Percentiles rank a stretch among this genome's conserved stretches.
Conservation (phyloP, 2,797 vertebrate genomes). For the Melanotaenia pygmaea region DNA sequence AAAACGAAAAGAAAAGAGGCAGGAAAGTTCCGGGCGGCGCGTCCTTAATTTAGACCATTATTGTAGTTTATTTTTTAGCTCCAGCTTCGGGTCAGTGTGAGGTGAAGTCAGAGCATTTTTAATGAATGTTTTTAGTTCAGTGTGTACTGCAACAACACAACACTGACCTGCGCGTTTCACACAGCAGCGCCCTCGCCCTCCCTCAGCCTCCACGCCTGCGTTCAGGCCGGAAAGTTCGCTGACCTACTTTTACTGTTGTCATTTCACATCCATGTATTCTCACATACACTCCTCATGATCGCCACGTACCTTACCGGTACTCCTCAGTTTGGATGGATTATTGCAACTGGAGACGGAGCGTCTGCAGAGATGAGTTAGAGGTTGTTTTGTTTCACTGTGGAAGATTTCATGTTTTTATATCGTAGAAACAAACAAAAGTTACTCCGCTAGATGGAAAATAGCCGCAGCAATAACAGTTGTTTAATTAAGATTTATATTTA, state of each 20-base stretch:
- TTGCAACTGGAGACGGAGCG: conserved; percentile 35
- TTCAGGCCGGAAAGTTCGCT: conserved; percentile 73
- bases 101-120: background rate
- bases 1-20: too few relatives aligned
- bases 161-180: conserved; percentile 64
- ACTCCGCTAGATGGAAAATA: conserved; percentile 1
- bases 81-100: background rate
- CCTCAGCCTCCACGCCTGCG: conserved; percentile 69
- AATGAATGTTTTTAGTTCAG: conserved; percentile 14
- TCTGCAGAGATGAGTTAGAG: background rate
- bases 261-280: conserved; percentile 41
- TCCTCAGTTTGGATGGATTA: conserved; percentile 40
- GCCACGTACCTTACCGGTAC: conserved; percentile 67
- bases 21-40: too few relatives aligned
- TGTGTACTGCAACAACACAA: conserved; percentile 67
- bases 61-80: background rate
- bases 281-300: conserved; percentile 48
- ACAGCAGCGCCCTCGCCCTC: conserved; percentile 40
- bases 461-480: background rate
- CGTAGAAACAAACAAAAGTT: background rate
- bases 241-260: conserved; percentile 81
- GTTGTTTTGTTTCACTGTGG: background rate
- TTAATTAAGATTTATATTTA: background rate
- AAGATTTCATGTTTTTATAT: background rate
- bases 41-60: too few relatives aligned